These are phyloP conservation scores for Morone saxatilis DNA, from an alignment of 2,113 vertebrate genomes.

Conservation along the genomic window DNA sequence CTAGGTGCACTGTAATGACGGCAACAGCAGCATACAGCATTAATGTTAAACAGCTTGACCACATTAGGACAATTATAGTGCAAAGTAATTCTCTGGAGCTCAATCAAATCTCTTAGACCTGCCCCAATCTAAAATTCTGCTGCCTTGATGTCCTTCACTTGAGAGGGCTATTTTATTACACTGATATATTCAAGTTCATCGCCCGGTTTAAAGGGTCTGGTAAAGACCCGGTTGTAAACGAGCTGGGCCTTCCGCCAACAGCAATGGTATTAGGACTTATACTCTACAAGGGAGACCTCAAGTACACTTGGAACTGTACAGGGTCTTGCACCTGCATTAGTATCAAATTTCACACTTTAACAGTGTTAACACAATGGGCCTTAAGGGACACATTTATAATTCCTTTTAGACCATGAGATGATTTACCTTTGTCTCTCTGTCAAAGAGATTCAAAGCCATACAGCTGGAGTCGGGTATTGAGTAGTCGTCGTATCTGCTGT, in stretches of 20 bases:
- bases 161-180: slow-evolving; percentile 19
- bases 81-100: slow-evolving; percentile 13
- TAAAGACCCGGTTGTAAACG: slow-evolving; percentile 43
- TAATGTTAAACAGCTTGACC: not conserved
- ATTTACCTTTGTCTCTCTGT: slow-evolving; percentile 29
- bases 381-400: slow-evolving; percentile 12
- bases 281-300: not conserved
- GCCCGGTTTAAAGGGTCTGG: slow-evolving; percentile 22
- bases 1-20: slow-evolving; percentile 23
- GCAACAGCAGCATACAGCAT: not conserved
- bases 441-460: slow-evolving; percentile 31
- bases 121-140: slow-evolving; percentile 26
- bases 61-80: slow-evolving; percentile 8
- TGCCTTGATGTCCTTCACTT: slow-evolving; percentile 26
- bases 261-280: slow-evolving; percentile 35
- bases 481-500: not conserved
- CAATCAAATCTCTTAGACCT: slow-evolving; percentile 37
- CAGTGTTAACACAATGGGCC: slow-evolving; percentile 8
- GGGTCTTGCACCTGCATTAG: slow-evolving; percentile 3
- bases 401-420: not conserved
- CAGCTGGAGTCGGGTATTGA: not conserved
- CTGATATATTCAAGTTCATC: slow-evolving; percentile 41
- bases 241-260: slow-evolving; percentile 18
- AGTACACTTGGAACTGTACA: not conserved
- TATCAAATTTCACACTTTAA: slow-evolving; percentile 14